Evolutionary conservation across 2,113 vertebrate genomes (phyloP).

Genomic region (Aegotheles bennettii): DNA sequence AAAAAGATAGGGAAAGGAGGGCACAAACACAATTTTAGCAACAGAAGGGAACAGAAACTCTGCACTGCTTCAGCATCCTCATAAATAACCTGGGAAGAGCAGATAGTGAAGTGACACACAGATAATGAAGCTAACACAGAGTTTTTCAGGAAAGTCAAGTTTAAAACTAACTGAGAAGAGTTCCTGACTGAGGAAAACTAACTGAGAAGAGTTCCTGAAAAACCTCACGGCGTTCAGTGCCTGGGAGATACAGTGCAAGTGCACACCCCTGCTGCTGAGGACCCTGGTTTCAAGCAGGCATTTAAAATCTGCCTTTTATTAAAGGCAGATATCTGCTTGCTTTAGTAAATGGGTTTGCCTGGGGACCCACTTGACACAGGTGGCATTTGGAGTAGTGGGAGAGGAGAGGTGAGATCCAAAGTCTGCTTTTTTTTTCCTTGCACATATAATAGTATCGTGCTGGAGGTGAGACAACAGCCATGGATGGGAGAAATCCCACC

Average conservation of each 20-base stretch:
- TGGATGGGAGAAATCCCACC: neutral
- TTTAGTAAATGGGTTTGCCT: neutral
- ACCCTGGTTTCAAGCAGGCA: neutral
- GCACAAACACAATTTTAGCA: neutral
- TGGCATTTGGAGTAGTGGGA: neutral
- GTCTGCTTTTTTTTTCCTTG: neutral
- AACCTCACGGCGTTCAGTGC: neutral
- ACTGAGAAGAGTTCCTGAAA: neutral
- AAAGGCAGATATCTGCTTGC: neutral
- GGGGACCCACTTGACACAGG: neutral
- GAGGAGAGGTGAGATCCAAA: neutral
- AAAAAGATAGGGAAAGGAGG: neutral
- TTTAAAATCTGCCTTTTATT: neutral
- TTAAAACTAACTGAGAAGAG: neutral
- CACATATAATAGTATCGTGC: neutral
- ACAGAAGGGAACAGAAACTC: neutral
- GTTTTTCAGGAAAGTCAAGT: neutral
- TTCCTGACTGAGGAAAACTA: neutral
- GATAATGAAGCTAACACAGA: neutral
- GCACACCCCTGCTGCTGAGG: neutral
- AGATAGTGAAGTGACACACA: neutral
- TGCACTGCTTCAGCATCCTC: neutral
- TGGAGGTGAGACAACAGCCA: neutral
- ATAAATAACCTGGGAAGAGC: neutral
- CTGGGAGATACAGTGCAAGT: neutral